These are phyloP conservation scores for Aptenodytes forsteri DNA, from an alignment of 2,113 vertebrate species.

Conservation along the genomic window DNA sequence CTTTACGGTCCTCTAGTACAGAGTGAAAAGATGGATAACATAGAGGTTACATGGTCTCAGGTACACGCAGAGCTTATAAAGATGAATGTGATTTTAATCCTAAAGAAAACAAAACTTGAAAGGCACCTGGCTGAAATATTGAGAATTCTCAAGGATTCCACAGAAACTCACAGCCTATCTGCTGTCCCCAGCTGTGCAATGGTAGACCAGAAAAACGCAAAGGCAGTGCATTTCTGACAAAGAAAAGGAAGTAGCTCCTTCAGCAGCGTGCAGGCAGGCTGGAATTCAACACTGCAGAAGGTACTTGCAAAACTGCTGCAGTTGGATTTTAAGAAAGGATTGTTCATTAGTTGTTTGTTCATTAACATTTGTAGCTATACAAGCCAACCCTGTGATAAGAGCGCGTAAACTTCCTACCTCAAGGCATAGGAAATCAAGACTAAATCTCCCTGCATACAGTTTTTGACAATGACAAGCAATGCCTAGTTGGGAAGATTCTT, in stretches of 20 bases:
- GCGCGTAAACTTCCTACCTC: neutral
- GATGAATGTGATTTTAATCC: neutral
- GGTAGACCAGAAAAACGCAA: neutral
- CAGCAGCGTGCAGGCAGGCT: neutral
- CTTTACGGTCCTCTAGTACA: neutral
- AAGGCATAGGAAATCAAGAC: neutral
- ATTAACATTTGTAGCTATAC: neutral
- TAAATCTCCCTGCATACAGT: neutral
- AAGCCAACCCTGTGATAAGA: neutral
- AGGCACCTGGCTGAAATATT: neutral
- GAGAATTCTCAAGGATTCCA: neutral
- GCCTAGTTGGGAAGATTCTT: neutral
- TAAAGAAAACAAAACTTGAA: neutral
- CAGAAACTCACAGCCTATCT: neutral
- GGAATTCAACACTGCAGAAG: neutral
- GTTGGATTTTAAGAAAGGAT: neutral
- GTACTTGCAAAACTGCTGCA: neutral
- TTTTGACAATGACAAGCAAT: neutral
- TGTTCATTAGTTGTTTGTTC: neutral
- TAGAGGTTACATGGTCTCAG: neutral
- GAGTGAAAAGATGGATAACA: neutral
- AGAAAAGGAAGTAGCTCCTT: neutral
- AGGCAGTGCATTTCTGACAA: neutral
- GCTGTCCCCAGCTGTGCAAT: neutral
- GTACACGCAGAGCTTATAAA: neutral